Conservation (phyloP, 2,888 invertebrate species). For the Caradrina kadenii region DNA sequence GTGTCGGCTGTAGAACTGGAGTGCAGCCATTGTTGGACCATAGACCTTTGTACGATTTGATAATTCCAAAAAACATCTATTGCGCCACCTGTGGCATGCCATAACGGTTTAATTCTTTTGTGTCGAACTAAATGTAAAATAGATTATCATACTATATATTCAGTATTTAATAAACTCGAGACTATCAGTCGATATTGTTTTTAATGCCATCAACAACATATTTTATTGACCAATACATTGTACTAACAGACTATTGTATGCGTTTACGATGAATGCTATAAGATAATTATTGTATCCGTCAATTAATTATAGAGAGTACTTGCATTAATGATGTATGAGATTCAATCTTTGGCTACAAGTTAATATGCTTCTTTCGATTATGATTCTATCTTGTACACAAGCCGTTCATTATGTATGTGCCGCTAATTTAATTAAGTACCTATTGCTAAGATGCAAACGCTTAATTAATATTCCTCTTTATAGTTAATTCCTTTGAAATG, state of each 20-base stretch:
- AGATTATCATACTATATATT: constrained; percentile 71
- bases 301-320: constrained; percentile 50
- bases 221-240: constrained; percentile 5
- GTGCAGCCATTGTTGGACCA: constrained; percentile 79
- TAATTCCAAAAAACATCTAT: constrained; percentile 74
- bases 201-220: constrained; percentile 27
- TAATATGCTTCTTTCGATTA: constrained; percentile 34
- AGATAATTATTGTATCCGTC: constrained; percentile 35
- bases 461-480: not conserved
- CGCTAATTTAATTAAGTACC: constrained; percentile 30
- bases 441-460: not conserved
- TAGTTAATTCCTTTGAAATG: not conserved
- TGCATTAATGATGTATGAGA: constrained; percentile 48
- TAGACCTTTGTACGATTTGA: constrained; percentile 78
- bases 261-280: constrained; percentile 22
- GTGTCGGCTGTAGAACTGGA: constrained; percentile 79
- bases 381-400: constrained; percentile 28
- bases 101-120: constrained; percentile 67
- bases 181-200: constrained; percentile 24
- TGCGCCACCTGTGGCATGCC: constrained; percentile 83
- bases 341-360: constrained; percentile 49
- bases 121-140: constrained; percentile 70
- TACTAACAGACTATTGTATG: constrained; percentile 8
- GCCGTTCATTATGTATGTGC: not conserved
- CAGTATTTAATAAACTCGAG: constrained; percentile 57